phyloP scores from a whole-genome alignment of 2,113 vertebrate genomes.

The Callospermophilus lateralis region DNA sequence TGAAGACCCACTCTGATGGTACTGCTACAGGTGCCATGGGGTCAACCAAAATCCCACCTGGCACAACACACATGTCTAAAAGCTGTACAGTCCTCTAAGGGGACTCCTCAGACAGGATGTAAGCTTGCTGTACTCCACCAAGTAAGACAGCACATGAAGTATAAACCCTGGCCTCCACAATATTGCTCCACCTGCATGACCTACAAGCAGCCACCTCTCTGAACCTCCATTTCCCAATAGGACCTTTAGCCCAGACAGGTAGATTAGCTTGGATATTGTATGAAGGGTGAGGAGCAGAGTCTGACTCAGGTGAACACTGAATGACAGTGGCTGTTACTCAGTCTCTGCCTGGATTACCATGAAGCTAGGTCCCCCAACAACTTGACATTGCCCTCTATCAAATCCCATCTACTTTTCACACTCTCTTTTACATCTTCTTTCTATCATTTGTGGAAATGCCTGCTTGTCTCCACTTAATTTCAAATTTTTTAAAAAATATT shows the following conservation, averaged over 20 bases:
- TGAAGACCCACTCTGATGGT: background rate
- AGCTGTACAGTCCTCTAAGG: background rate
- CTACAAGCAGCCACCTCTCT: background rate
- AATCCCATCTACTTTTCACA: background rate
- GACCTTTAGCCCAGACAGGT: background rate
- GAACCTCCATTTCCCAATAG: background rate
- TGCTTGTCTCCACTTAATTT: background rate
- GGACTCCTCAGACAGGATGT: background rate
- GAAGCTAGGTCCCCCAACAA: background rate
- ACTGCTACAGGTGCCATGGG: accelerated
- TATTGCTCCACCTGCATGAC: accelerated
- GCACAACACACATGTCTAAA: background rate
- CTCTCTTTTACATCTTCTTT: background rate
- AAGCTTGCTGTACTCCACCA: accelerated
- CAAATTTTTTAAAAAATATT: background rate
- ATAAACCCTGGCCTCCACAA: background rate
- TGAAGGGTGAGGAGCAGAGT: accelerated
- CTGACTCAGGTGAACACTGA: accelerated
- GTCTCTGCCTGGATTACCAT: background rate
- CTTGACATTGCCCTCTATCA: accelerated
- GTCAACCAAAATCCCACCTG: background rate
- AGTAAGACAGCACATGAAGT: accelerated
- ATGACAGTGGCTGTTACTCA: background rate
- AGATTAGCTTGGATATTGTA: accelerated
- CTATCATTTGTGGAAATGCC: background rate